Evolutionary conservation across 2,797 vertebrate genomes (phyloP), one percentile per base, ranked within the genome.

Genomic region (Xenentodon cancila): DNA sequence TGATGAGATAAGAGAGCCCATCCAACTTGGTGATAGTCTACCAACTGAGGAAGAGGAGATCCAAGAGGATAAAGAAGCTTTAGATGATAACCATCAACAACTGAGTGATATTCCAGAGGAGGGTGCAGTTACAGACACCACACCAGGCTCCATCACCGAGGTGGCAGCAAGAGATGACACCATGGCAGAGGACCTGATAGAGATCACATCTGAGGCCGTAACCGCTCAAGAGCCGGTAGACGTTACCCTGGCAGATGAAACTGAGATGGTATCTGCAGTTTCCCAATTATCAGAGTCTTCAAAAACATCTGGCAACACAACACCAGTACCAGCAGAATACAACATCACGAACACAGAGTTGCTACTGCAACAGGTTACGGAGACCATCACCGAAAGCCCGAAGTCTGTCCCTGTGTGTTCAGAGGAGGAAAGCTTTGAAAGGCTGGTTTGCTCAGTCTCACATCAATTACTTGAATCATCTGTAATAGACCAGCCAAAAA

Each of bases 231-330:
- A 95, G 49, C 90, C 90, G 58, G 73, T 71, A 22, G 94, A 92
- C 66, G 52, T 89, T 49, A 95, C 94, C 0, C 77, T 73, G 42
- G 91, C 92, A 0, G 96, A 98, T 73, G 95, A 98, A 64, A 93
- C 95, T 2, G 96, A 98, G 82, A 97, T 97, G 97, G 87, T 99
- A 72, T 97, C 97, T n/a, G 96, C 96, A 3, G 93, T 96, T 54
- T 99, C 96, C 43, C 95, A 95, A 83, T 67, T 97, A 57, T 90
- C 92, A 5, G 94, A 95, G 58, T 97, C 95, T 1, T 91, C 94
- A 42, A 89, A 88, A 40, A 96, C 95, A 79, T 96, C 97, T 0
- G 96, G 96, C 54, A 92, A 95, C 71, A 86, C 92, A 7, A 98
- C 96, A 40, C 96, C 95, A 0, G 93, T 97, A 4, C 93, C 84